These are phyloP conservation scores for Halcyon chelicuti DNA, from an alignment of 2,797 vertebrate species.

Conservation along the genomic window DNA sequence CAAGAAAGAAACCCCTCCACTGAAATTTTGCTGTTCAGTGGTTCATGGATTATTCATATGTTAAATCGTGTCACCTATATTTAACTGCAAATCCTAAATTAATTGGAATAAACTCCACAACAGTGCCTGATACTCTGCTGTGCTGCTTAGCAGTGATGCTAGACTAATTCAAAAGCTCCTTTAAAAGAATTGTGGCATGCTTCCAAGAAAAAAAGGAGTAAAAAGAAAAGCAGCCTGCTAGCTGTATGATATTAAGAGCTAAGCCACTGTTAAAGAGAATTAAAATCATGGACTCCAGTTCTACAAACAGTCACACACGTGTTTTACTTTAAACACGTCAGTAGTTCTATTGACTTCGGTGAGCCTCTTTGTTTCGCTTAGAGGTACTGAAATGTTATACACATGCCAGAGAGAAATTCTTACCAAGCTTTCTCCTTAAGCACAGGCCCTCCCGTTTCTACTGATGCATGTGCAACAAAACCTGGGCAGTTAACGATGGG, in stretches of 20 bases:
- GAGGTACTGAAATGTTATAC: neutral
- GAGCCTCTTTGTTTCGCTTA: neutral
- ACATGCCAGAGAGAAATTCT: neutral
- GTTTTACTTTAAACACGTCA: neutral
- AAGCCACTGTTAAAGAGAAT: constrained; percentile 62
- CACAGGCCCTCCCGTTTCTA: neutral
- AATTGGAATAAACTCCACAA: constrained; percentile 23
- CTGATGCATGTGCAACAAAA: accelerated
- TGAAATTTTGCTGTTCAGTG: constrained; percentile 2
- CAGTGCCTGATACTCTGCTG: neutral
- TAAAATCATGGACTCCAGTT: neutral
- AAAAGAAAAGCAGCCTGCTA: constrained; percentile 55
- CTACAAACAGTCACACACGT: neutral
- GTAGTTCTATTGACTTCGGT: neutral
- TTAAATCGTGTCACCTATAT: constrained; percentile 26
- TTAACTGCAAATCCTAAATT: constrained; percentile 56
- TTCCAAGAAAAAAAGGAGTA: neutral
- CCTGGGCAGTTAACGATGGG: neutral
- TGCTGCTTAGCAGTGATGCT: neutral
- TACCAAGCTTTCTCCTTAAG: neutral
- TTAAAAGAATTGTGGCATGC: constrained; percentile 24
- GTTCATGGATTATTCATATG: constrained; percentile 1
- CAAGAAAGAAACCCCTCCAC: neutral
- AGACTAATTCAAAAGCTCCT: constrained; percentile 19
- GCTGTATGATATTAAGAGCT: constrained; percentile 30